Evolutionary conservation across 2,888 invertebrate species (phyloP).

Genomic region (Erebia aethiops): DNA sequence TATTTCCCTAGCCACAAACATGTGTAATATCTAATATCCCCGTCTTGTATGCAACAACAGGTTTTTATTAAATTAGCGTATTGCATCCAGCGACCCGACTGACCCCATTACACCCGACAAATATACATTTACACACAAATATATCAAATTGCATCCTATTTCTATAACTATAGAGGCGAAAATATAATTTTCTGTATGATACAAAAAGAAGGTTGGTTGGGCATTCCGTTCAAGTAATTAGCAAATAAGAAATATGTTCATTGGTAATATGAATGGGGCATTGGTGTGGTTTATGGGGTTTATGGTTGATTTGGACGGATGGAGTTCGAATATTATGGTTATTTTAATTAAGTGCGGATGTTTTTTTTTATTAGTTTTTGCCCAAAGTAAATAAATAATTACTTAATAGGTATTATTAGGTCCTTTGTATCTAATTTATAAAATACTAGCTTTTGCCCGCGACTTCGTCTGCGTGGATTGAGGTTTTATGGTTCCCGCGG

Average conservation of each 20-base stretch:
- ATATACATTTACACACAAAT: conserved; percentile 2
- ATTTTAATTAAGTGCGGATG: conserved; percentile 5
- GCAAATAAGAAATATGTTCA: conserved; percentile 32
- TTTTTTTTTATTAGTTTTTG: neutral
- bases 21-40: conserved; percentile 13
- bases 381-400: neutral
- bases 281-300: conserved; percentile 11
- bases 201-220: neutral
- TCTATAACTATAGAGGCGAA: neutral
- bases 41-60: conserved; percentile 19
- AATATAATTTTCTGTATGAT: neutral
- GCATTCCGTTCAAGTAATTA: conserved; percentile 33
- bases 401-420: no score
- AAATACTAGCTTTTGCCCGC: no score
- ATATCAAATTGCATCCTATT: conserved; percentile 22
- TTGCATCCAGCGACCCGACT: conserved; percentile 40
- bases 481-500: no score
- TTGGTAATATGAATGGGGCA: conserved; percentile 12
- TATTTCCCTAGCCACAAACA: neutral
- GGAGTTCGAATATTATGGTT: conserved; percentile 3
- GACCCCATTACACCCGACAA: conserved; percentile 35
- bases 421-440: no score
- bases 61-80: conserved; percentile 44
- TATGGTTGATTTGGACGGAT: conserved; percentile 10
- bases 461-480: no score